Evolutionary conservation across 1,140 invertebrate species (phyloP).

Genomic region (Archivesica marissinica): DNA sequence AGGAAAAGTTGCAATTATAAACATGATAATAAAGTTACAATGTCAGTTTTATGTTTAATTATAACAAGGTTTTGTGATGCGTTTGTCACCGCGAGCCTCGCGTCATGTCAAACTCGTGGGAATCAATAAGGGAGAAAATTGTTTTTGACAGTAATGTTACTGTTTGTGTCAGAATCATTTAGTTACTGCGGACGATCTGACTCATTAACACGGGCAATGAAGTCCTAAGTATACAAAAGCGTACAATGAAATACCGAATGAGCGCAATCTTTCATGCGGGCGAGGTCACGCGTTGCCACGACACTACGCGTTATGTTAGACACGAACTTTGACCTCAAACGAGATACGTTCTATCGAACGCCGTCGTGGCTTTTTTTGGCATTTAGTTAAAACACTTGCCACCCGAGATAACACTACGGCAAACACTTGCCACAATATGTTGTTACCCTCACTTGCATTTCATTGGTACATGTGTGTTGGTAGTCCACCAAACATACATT

Average conservation of each 20-base stretch:
- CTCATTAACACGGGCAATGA: constrained; percentile 29
- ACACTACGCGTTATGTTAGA: constrained; percentile 36
- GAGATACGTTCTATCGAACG: no score
- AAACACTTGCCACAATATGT: no score
- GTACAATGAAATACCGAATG: constrained; percentile 8
- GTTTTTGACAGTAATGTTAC: constrained; percentile 42
- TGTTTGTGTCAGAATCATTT: constrained; percentile 32
- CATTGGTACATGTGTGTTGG: no score
- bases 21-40: constrained; percentile 16
- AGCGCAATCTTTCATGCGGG: constrained; percentile 26
- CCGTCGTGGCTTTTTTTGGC: background rate
- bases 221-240: background rate
- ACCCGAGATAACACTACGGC: no score
- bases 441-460: no score
- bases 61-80: constrained; percentile 29
- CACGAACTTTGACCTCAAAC: constrained; percentile 37
- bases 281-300: constrained; percentile 36
- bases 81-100: constrained; percentile 14
- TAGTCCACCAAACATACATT: no score
- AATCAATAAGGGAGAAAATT: constrained; percentile 33
- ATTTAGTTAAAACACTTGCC: background rate
- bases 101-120: background rate
- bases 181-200: background rate
- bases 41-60: constrained; percentile 33
- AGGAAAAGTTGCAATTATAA: constrained; percentile 21